Base-by-base conservation (phyloP, 1,140 invertebrate genomes). In the Drosophila ercepeae region DNA sequence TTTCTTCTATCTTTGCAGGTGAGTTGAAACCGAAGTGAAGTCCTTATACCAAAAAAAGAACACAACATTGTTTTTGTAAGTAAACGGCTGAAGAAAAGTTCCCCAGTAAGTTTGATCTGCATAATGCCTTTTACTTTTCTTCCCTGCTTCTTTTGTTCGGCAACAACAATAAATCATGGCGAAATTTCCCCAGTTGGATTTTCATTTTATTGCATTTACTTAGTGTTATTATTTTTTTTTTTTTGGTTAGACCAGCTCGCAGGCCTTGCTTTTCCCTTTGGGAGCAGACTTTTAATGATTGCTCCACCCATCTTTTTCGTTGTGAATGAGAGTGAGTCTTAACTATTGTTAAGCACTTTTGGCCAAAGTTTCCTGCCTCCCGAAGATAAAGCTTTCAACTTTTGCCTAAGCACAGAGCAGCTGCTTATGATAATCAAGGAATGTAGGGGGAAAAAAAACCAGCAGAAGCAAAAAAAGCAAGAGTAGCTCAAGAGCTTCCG, bases 131-230 rank as follows among this genome's bases (percentile, higher is more conserved):
- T 70, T 55, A 58, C 54, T 78, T 78, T 73, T 55, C 25, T 25
- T 41, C 54, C 23, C 7, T 44, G 44, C 41, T 52, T 46, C 50
- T 49, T 46, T 68, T 34, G 45, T 48, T 61, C 32, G 41, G 13
- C 59, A 61, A 46, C 64, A 70, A 76, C 63, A 78, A 86, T 86
- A 86, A 88, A 86, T 86, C 82, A 86, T 71, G 60, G 54, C 49
- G 60, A 76, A 81, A 88, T 86, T 88, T 88, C 74, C 48, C 82
- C 82, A 77, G 82, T 88, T 88, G 82, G 82, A 75, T 86, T 88
- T 88, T 77, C 82, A 82, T 88, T 81, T 86, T 86, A 86, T 88
- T 86, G 82, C 82, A 88, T 82, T 88, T 78, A 88, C 82, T 88
- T 88, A 84, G 76, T 82, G 76, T 86, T 69, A 41, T 76, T 78